Evolutionary conservation across 2,888 invertebrate species (phyloP).

Genomic region (Bellardia pandia): DNA sequence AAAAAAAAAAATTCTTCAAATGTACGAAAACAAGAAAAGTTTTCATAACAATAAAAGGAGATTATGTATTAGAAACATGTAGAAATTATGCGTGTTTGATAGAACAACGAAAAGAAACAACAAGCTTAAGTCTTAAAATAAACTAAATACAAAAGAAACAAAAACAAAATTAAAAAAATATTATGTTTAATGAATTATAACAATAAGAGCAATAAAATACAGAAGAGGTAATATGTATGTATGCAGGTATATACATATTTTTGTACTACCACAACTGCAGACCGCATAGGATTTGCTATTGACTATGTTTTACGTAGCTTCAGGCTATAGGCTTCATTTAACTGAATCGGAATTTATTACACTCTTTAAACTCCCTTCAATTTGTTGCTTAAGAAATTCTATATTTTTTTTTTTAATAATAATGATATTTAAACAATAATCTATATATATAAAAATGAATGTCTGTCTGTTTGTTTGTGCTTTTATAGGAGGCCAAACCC

Average conservation of each 20-base stretch:
- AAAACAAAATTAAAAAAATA: slow-evolving; percentile 7
- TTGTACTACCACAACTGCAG: neutral
- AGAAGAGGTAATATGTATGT: slow-evolving; percentile 9
- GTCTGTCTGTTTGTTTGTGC: too few relatives aligned
- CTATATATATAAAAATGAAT: too few relatives aligned
- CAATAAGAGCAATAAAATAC: slow-evolving; percentile 50
- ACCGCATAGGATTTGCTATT: neutral
- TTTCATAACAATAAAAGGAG: slow-evolving; percentile 36
- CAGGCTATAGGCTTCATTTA: neutral
- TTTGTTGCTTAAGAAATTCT: neutral
- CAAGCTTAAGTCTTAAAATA: slow-evolving; percentile 25
- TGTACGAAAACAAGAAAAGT: neutral
- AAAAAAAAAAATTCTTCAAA: slow-evolving; percentile 20
- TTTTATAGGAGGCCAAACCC: too few relatives aligned
- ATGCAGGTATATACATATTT: neutral
- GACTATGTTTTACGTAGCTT: neutral
- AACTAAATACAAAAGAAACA: slow-evolving; percentile 31
- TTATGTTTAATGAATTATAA: slow-evolving; percentile 54
- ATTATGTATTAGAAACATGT: slow-evolving; percentile 28
- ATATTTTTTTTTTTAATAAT: neutral
- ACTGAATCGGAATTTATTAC: neutral
- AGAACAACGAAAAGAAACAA: slow-evolving; percentile 29
- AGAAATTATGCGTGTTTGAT: slow-evolving; percentile 41
- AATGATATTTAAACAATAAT: too few relatives aligned
- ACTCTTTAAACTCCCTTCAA: neutral